Evolutionary conservation across 2,113 vertebrate genomes (phyloP), one percentile per base, ranked within the genome.

Genomic region (Corapipo altera): DNA sequence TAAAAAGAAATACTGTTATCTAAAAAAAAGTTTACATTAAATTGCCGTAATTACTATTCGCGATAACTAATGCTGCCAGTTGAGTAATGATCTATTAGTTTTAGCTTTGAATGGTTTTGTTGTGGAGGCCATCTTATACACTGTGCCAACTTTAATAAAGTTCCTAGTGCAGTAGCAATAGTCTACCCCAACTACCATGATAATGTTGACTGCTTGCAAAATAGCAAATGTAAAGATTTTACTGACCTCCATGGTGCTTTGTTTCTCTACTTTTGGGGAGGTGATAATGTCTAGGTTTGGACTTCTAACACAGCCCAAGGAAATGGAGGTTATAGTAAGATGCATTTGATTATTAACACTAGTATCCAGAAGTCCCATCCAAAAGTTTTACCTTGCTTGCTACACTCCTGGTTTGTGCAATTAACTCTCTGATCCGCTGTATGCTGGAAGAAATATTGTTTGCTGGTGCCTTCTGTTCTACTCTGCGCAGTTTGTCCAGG

Each of bases 361-460:
- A 37, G 22, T 28, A 52, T 81, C 24, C 20, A 41, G 15, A 70
- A 75, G 15, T 33, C 43, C 19, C 21, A 33, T 71, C 43, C 49
- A 28, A 28, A 48, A 44, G n/a, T 37, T 66, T 94, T 97, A 99
- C 99, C 98, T 99, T 99, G 97, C 98, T 99, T 96, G 99, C 99
- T 18, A 99, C 99, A 27, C 99, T 99, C 82, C 99, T 98, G 89
- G 99, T 99, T 96, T 99, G 99, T 74, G 99, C 99, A 43, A 99
- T 99, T 79, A 99, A 98, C 89, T 99, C 98, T 94, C 99, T 98
- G 96, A 99, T 98, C 93, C 99, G 97, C 95, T 97, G 95, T 94
- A 99, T 99, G 97, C 98, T 99, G 85, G 98, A 98, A 26, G 99
- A 99, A 82, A 99, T 98, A 3, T 99, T 99, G 97, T 98, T 99